Evolutionary conservation across 2,888 invertebrate genomes (phyloP).

Genomic region (Iselma pallidipennis): DNA sequence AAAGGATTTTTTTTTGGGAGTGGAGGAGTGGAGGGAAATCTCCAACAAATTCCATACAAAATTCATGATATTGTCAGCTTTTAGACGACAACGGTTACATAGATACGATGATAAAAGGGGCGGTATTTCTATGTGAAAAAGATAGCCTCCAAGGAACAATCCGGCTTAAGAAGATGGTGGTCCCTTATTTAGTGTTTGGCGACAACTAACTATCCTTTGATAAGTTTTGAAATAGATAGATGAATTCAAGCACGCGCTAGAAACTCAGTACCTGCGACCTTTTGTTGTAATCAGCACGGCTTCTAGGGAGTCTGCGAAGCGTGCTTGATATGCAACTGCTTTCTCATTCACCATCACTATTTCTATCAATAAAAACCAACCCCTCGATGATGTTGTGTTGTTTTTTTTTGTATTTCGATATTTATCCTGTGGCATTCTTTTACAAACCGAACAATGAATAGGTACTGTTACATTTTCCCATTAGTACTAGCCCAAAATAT

Average conservation of each 20-base stretch:
- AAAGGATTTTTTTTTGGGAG: not conserved
- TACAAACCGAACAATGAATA: conserved; percentile 19
- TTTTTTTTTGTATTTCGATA: conserved; percentile 5
- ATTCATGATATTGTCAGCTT: not conserved
- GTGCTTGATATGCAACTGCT: conserved; percentile 31
- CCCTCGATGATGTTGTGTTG: conserved; percentile 8
- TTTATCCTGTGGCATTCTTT: conserved; percentile 26
- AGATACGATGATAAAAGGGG: conserved; percentile 2
- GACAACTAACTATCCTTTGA: conserved; percentile 13
- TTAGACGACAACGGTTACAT: not conserved
- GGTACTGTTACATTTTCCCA: conserved; percentile 28
- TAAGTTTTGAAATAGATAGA: not conserved
- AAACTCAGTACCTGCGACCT: conserved; percentile 14
- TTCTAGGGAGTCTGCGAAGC: conserved; percentile 19
- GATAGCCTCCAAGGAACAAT: conserved; percentile 34
- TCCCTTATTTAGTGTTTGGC: conserved; percentile 24
- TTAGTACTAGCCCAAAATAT: conserved; percentile 11
- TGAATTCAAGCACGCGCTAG: conserved; percentile 26
- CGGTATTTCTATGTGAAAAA: conserved; percentile 27
- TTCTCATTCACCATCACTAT: conserved; percentile 15
- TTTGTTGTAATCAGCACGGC: conserved; percentile 21
- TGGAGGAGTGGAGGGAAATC: too few species aligned
- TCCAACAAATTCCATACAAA: not conserved
- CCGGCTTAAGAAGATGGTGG: conserved; percentile 25
- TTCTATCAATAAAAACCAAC: conserved; percentile 15